Evolutionary conservation across 2,888 invertebrate species (phyloP).

Genomic region (Eremobia ochroleuca): DNA sequence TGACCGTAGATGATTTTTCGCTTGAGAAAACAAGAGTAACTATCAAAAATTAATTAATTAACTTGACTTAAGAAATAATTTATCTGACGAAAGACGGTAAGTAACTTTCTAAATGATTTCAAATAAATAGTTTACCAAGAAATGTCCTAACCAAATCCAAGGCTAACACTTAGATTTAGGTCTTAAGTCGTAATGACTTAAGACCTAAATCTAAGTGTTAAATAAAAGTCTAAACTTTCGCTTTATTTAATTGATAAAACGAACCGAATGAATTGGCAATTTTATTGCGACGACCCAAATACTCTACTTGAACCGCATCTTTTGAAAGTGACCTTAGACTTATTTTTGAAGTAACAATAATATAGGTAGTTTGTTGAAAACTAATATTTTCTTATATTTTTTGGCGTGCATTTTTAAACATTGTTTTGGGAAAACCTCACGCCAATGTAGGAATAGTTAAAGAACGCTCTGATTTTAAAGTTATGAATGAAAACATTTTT

Average conservation of each 20-base stretch:
- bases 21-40: background rate
- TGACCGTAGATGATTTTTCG: background rate
- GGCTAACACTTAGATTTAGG: slow-evolving; percentile 38
- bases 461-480: background rate
- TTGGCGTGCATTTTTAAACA: background rate
- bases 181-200: slow-evolving; percentile 25
- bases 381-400: background rate
- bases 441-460: no score
- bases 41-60: background rate
- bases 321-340: slow-evolving; percentile 17
- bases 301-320: background rate
- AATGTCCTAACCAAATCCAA: slow-evolving; percentile 49
- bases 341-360: background rate
- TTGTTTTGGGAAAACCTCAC: background rate
- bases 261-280: slow-evolving; percentile 35
- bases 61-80: background rate
- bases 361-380: background rate
- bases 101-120: slow-evolving; percentile 19
- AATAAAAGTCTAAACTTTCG: slow-evolving; percentile 35
- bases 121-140: slow-evolving; percentile 25
- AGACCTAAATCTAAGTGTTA: no score
- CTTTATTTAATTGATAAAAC: slow-evolving; percentile 19
- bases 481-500: background rate
- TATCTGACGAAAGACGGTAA: background rate
- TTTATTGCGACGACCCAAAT: slow-evolving; percentile 25